Evolutionary conservation across 2,888 invertebrate species (phyloP), one percentile per base, ranked within the genome.

Genomic region (Trissoscelio sp.): DNA sequence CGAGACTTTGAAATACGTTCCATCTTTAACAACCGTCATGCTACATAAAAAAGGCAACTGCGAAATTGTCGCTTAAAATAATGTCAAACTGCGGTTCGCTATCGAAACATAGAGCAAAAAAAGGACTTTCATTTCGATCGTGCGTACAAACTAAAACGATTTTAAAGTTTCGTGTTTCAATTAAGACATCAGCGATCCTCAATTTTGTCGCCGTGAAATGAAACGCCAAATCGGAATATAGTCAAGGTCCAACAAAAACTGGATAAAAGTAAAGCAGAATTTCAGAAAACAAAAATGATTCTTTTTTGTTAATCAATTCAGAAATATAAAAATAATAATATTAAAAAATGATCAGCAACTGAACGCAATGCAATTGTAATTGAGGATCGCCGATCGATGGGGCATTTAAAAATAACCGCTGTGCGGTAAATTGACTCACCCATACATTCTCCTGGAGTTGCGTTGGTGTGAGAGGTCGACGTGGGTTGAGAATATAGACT

Each of bases 401-500:
- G n/a, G n/a, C 14, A 64, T 80, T 55, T 22, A 51, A 70, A 74
- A 75, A 51, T 75, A 74, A 55, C 18, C 18, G 14, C 37, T 18
- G 37, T 60, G 58, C 37, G 60, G 57, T 73, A 20, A 39, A 53
- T 70, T 22, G 46, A 85, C 88, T 88, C 86, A 91, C 91, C 91
- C 84, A 91, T 86, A 84, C 91, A 91, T 84, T 91, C 91, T 78
- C 91, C 91, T 18, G 91, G 89, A 42, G 91, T 90, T 5, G 91
- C 91, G 62, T 91, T 91, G 84, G 90, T 91, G 85, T 91, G 91
- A 20, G 91, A 91, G 48, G 91, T 91, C 18, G 91, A 89, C 3
- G 91, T 91, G 5, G 90, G 89, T 70, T 91, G 91, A 3, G 91
- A 91, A 81, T 91, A 91, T 81, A 91, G 89, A 83, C 91, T 91